Evolutionary conservation across 1,140 invertebrate genomes (phyloP), one percentile per base, ranked within the genome.

Genomic region (Drosophila hydei): DNA sequence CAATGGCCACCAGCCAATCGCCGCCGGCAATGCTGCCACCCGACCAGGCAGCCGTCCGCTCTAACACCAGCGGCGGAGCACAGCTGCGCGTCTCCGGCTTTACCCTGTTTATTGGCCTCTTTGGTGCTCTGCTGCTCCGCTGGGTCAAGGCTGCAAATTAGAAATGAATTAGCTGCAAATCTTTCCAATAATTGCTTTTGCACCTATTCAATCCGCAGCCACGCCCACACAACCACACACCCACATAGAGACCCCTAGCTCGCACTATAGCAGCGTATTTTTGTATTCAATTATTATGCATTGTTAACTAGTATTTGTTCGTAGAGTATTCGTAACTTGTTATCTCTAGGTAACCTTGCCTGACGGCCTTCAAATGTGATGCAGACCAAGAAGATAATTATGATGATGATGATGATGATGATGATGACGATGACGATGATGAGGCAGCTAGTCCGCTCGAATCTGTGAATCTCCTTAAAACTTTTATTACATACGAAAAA

Each of bases 331-430:
- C 58, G 27, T 36, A 14, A 61, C 36, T 21, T 40, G 30, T 58
- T 58, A 64, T 51, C 65, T 36, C 4, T 60, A 67, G 61, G 25
- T 64, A 43, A 40, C 52, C 25, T 30, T 40, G 23, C 54, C 18
- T 65, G 47, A 59, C 47, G 63, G 63, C 80, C 80, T 77, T 84
- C 52, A 79, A 68, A 58, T 85, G 80, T 75, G 74, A 80, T 85
- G n/a, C 14, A 16, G 38, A 42, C 30, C 30, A 33, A 11, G 30
- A 33, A 33, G 58, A 56, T 48, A 40, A 58, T 43, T 40, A 59
- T 59, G 64, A 16, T 45, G 16, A 56, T 14, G 48, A 18, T 21
- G 9, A 51, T 38, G 52, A 63, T 47, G 62, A 69, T 56, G 18
- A 38, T 50, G 56, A 42, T 59, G 38, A 68, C 36, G 63, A 40